These are phyloP conservation scores for Diorhabda carinulata DNA, from an alignment of 1,140 invertebrate species.

Conservation along the genomic window DNA sequence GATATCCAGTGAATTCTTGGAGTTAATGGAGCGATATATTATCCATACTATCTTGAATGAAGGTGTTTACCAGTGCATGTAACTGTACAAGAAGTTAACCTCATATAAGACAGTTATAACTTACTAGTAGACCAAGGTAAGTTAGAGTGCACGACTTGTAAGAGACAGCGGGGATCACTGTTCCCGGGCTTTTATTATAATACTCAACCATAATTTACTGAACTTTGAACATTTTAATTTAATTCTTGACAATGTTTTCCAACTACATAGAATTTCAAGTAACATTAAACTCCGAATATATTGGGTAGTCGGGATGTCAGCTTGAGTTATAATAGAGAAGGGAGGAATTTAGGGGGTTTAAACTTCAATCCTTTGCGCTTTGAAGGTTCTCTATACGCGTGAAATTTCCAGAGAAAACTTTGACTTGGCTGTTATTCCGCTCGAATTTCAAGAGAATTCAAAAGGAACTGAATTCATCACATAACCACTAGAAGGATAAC, in stretches of 20 bases:
- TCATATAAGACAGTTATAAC: slow-evolving; percentile 11
- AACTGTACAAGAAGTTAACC: slow-evolving; percentile 9
- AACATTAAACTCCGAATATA: slow-evolving; percentile 21
- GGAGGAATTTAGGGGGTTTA: slow-evolving; percentile 1
- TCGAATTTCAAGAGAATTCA: neutral
- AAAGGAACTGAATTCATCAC: too few species aligned
- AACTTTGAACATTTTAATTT: slow-evolving; percentile 28
- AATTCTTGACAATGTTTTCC: slow-evolving; percentile 24
- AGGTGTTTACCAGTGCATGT: neutral
- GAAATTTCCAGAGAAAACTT: neutral
- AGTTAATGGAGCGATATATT: neutral
- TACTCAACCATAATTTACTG: slow-evolving; percentile 15
- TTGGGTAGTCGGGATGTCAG: slow-evolving; percentile 10
- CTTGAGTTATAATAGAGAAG: slow-evolving; percentile 1
- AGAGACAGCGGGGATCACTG: slow-evolving; percentile 11
- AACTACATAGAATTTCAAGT: slow-evolving; percentile 23
- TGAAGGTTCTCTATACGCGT: neutral
- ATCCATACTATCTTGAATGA: neutral
- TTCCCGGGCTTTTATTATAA: slow-evolving; percentile 18
- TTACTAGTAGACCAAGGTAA: slow-evolving; percentile 7
- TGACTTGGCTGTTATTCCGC: neutral
- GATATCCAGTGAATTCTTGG: too few species aligned
- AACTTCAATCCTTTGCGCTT: neutral
- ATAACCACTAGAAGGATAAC: too few species aligned
- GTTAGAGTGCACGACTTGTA: neutral